A percentile compares a stretch with the other conserved stretches of the same genome.
Evolutionary conservation across 2,797 vertebrate genomes (phyloP).

Genomic region (Mionectes olivaceus): DNA sequence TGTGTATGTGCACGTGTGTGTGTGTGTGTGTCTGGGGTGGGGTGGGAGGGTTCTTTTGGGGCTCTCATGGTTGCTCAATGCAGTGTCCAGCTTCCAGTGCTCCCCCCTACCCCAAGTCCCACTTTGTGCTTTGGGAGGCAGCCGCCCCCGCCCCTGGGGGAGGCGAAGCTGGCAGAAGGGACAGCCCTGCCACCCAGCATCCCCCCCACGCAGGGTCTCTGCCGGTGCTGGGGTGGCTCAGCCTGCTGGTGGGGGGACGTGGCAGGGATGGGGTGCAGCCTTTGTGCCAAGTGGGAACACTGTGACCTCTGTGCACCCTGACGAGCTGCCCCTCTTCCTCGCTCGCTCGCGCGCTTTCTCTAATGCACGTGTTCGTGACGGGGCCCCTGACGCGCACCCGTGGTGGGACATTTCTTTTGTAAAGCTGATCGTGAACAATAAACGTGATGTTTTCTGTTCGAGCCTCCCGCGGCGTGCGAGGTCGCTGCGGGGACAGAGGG

Average conservation of each 20-base stretch:
- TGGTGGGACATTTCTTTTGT: constrained; percentile 75
- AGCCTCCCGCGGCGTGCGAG: accelerated
- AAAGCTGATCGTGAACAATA: constrained; percentile 81
- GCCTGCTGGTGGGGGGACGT: accelerated
- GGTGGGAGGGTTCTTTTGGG: background rate
- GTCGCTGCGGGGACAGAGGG: accelerated
- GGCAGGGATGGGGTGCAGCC: background rate
- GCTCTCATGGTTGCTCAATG: constrained; percentile 22
- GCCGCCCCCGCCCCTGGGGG: background rate
- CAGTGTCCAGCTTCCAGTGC: constrained; percentile 55
- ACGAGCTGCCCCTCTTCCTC: background rate
- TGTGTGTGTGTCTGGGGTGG: background rate
- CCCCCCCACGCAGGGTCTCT: accelerated
- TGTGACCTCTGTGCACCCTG: constrained; percentile 37
- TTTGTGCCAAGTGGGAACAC: constrained; percentile 40
- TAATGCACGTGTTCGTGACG: constrained; percentile 68
- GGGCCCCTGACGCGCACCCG: background rate
- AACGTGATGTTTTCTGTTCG: constrained; percentile 75
- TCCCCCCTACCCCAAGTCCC: background rate
- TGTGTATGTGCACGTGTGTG: background rate
- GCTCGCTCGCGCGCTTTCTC: constrained; percentile 31
- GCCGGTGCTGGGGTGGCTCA: background rate
- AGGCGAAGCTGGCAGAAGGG: background rate
- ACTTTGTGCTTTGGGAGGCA: background rate
- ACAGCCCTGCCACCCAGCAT: background rate